Evolutionary conservation across 2,888 invertebrate genomes (phyloP), one percentile per base, ranked within the genome.

Genomic region (Stegana nigrithorax): DNA sequence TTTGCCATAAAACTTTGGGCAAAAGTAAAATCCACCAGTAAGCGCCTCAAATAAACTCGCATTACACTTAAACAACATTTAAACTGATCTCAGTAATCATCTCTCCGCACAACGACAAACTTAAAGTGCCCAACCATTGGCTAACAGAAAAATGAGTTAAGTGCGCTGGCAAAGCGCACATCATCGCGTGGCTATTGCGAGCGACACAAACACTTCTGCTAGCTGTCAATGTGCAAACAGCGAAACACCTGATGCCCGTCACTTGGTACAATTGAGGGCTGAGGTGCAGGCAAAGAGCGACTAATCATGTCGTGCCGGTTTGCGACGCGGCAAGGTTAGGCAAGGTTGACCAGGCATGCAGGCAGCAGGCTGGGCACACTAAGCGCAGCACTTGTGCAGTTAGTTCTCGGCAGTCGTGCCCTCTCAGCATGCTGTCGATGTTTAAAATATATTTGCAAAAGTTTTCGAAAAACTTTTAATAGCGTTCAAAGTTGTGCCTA

Each of bases 371-470:
- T 32, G 6, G n/a, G 32, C 32, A 32, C 32, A 39, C 39, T 10
- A 39, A 10, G 39, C 6, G 39, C 17, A 39, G n/a, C n/a, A n/a
- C n/a, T n/a, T n/a, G n/a, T n/a, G n/a, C n/a, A n/a, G n/a, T n/a
- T n/a, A n/a, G n/a, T n/a, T n/a, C n/a, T n/a, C 10, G 4, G 36
- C 36, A 4, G 8, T 19, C 29, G 36, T 39, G 58, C 32, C 17
- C 23, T 26, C 17, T 25, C 12, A 32, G 42, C 60, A 23, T 47
- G 53, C 61, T 73, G 71, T 72, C 74, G 70, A 71, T 72, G 78
- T 71, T 74, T 71, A 75, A 80, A 76, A 80, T 79, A 76, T 75
- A n/a, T n/a, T 73, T 75, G 73, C 67, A 56, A 73, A 80, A 80
- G 64, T 75, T 78, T 72, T 60, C 17, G 57, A 55, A 29, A 68